phyloP scores from a whole-genome alignment of 2,113 vertebrate genomes.

The Semnornis frantzii region DNA sequence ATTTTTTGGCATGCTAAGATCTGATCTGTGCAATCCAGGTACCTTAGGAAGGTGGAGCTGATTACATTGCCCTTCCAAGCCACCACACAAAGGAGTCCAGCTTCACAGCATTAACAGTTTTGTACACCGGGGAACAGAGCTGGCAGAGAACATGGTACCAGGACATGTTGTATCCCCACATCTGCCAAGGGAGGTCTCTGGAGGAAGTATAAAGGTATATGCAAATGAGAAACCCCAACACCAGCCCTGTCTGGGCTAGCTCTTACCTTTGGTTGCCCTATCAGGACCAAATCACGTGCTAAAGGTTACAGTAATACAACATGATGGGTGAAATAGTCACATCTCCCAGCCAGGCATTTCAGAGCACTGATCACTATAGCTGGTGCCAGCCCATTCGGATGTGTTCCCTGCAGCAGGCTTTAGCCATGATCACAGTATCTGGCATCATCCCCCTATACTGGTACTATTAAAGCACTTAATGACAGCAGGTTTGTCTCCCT shows the following conservation, averaged over 20 bases:
- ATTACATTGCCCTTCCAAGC: neutral
- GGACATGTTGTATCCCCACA: neutral
- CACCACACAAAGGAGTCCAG: neutral
- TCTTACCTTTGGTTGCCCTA: neutral
- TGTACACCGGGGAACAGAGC: neutral
- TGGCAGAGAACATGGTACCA: neutral
- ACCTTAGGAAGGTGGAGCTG: neutral
- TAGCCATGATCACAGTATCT: neutral
- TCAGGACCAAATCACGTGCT: neutral
- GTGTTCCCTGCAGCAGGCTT: neutral
- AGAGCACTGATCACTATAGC: neutral
- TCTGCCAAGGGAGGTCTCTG: neutral
- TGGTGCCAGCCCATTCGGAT: neutral
- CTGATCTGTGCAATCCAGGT: neutral
- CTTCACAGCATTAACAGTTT: neutral
- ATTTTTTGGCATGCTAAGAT: neutral
- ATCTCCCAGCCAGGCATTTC: neutral
- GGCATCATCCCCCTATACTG: neutral
- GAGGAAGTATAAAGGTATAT: neutral
- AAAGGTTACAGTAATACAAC: neutral
- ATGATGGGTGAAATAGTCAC: neutral
- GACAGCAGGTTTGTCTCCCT: neutral
- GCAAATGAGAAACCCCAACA: neutral
- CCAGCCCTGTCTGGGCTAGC: neutral
- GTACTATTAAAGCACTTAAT: neutral